Base-by-base conservation (phyloP, 2,797 vertebrate species). In the Sandelia bainsii region DNA sequence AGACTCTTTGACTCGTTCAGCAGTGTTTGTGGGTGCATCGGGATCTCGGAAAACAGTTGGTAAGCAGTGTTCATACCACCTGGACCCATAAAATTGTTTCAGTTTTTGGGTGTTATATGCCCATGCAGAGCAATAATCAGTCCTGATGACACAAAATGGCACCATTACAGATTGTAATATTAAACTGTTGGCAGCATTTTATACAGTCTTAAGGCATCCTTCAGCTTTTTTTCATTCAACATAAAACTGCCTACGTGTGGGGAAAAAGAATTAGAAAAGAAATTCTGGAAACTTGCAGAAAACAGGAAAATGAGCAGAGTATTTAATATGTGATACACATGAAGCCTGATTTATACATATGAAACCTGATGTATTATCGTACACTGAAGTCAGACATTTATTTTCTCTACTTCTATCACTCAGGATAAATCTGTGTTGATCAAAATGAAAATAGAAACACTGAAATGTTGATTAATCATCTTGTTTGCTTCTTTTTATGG, bases 81-180 rank as follows among this genome's bases (percentile, higher is more conserved):
- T 76, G 57, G 73, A 48, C 68, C 68, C 60, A 45, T 73, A 80
- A 78, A 83, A 74, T n/a, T 56, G 45, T 58, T 50, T 70, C 53
- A 69, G 60, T 82, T 19, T 14, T 65, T 76, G 65, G 60, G 80
- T 77, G 57, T 79, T 75, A 68, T 70, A 25, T 40, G 63, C 48
- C 82, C 70, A 23, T 19, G 58, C 68, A 82, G 79, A 62, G 67
- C 75, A 87, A 83, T 81, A 75, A 83, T 86, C 73, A 50, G 69
- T 69, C 79, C 62, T 80, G 78, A 82, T 74, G 77, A 85, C 74
- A 85, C 2, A 0, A 51, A 54, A 66, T 69, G 82, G 44, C 84
- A 69, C 68, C 59, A 82, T 80, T 73, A 80, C 64, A 75, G 46
- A 76, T 69, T 60, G 44, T 42, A 27, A 22, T 72, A 72, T 78